Evolutionary conservation across 2,888 invertebrate species (phyloP).

Genomic region (Nowickia ferox): DNA sequence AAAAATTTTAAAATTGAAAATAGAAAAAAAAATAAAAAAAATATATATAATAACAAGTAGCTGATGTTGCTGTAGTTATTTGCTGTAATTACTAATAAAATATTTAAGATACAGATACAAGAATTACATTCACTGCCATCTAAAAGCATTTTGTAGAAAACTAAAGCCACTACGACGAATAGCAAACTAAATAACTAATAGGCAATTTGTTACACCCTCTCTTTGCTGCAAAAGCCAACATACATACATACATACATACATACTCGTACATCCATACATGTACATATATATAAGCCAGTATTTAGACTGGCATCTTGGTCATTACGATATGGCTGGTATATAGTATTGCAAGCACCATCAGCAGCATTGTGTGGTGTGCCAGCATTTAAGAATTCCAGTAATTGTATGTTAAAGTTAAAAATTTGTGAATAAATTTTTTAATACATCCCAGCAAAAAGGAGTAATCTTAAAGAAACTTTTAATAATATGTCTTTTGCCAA

Average conservation of each 20-base stretch:
- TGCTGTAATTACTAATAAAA: constrained; percentile 72
- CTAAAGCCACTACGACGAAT: constrained; percentile 21
- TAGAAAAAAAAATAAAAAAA: constrained; percentile 24
- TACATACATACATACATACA: too few species aligned
- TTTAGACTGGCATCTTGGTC: constrained; percentile 3
- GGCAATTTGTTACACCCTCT: constrained; percentile 72
- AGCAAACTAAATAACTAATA: constrained; percentile 67
- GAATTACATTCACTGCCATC: constrained; percentile 46
- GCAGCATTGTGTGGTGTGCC: background rate
- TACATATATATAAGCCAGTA: constrained; percentile 1
- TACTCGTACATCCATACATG: too few species aligned
- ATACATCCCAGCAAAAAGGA: too few species aligned
- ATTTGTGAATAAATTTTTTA: background rate
- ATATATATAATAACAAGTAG: constrained; percentile 65
- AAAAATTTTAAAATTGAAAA: constrained; percentile 50
- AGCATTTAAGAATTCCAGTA: constrained; percentile 12
- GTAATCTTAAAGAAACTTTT: too few species aligned
- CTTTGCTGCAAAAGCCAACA: constrained; percentile 38
- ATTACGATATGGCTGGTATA: background rate
- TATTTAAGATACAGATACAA: constrained; percentile 66
- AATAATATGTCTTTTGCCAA: too few species aligned
- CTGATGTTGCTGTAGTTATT: constrained; percentile 65
- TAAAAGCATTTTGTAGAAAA: constrained; percentile 53
- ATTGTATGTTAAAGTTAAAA: constrained; percentile 53
- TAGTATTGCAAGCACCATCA: too few species aligned